Evolutionary conservation across 30 jellyfish, hydroid and myxozoan species (phyloP), one percentile per base, ranked within the genome.

Genomic region (Hydra vulgaris): DNA sequence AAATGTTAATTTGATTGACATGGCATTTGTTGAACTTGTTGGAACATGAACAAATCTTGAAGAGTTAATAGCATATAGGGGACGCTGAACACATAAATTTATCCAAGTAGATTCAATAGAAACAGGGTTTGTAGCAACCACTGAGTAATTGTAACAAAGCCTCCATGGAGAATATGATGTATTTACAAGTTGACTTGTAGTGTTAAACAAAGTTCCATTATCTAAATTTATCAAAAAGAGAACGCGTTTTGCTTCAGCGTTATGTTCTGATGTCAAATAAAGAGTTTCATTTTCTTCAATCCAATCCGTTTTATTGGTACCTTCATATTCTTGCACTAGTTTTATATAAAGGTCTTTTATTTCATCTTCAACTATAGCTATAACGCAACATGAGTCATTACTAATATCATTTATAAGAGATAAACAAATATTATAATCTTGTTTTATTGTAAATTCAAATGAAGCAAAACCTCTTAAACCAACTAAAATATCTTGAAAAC

Each of bases 211-310:
- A 7, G 83, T 26, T 8, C 89, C 83, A 25, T 53, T 53, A 19
- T 25, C 84, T 19, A 25, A 26, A 26, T 18, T 40, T 71, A 22
- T n/a, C n/a, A 22, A 78, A 53, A 8, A 25, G n/a, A 78, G 16
- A 18, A 56, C 17, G 18, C 61, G 66, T 18, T 53, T 55, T 17
- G 74, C 85, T 15, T 61, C 77, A 20, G 15, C 15, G 1, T 25
- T n/a, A 54, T 21, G 27, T 1, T 74, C 25, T 12, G 54, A 52
- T 8, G 53, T 53, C 12, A 78, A n/a, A 0, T n/a, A 25, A 5
- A 78, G 55, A 20, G 85, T 78, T 24, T 78, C 85, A 53, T 78
- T 78, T 22, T 24, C 77, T 69, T 78, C 85, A 1, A 78, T 66
- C 54, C 54, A 78, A 61, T 78, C 85, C 15, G 61, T 27, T 78